Conservation (phyloP, 2,797 vertebrate genomes). For the Neopelma chrysocephalum region DNA sequence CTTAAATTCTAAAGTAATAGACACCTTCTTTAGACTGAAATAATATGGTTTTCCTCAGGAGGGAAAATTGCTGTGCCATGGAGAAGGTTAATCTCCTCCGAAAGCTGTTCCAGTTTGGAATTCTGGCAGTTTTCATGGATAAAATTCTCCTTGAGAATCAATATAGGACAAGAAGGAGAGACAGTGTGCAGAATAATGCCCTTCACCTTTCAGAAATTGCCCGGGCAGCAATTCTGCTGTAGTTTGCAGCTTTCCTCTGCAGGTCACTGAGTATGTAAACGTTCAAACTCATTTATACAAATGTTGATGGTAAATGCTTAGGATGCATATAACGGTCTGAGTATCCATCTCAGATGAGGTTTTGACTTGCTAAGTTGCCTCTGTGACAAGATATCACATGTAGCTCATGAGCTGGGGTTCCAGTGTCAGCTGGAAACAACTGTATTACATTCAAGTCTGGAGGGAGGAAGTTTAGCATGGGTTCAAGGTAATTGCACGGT, state of each 20-base stretch:
- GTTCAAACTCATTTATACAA: background rate
- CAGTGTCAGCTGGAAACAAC: background rate
- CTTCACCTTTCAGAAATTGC: background rate
- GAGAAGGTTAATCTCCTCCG: slow-evolving; percentile 56
- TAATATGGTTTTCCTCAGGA: slow-evolving; percentile 67
- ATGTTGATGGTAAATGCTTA: background rate
- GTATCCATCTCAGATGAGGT: background rate
- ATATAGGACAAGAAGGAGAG: background rate
- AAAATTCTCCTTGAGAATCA: slow-evolving; percentile 20
- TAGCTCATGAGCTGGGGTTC: background rate
- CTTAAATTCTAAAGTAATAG: slow-evolving; percentile 74
- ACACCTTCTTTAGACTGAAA: slow-evolving; percentile 66
- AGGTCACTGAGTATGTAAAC: background rate
- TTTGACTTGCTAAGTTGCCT: background rate
- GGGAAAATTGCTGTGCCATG: slow-evolving; percentile 60
- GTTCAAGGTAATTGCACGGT: background rate
- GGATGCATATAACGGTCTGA: background rate
- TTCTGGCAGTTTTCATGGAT: slow-evolving; percentile 44
- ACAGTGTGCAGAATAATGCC: background rate
- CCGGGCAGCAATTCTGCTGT: background rate
- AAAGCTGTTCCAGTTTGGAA: slow-evolving; percentile 49
- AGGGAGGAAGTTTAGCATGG: background rate
- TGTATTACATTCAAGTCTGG: fast-evolving
- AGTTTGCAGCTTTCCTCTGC: background rate
- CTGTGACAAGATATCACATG: background rate